A percentile compares a stretch with the other conserved stretches of the same genome.
Conservation (phyloP, 2,113 vertebrate species). For the Ochotona curzoniae region DNA sequence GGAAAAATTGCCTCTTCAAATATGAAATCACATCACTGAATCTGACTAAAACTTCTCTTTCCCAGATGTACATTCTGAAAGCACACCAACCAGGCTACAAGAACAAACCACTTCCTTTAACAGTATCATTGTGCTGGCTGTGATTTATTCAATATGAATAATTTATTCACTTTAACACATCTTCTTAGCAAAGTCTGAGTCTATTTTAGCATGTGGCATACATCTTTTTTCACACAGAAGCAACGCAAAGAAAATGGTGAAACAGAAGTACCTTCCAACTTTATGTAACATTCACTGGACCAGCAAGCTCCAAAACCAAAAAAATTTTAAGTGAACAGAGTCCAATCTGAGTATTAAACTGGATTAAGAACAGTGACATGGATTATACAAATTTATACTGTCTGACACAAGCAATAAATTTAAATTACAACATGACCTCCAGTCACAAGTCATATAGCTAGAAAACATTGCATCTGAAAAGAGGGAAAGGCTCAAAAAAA, state of each 20-base stretch:
- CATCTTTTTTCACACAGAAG: background rate
- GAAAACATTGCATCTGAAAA: background rate
- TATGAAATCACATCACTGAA: constrained; percentile 67
- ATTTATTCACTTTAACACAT: constrained; percentile 41
- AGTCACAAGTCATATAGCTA: background rate
- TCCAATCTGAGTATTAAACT: background rate
- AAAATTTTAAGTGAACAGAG: constrained; percentile 8
- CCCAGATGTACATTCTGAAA: constrained; percentile 48
- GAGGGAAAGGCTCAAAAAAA: background rate
- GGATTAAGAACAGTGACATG: background rate
- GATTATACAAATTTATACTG: background rate
- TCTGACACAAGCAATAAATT: constrained; percentile 19
- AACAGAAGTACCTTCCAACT: background rate
- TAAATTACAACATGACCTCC: constrained; percentile 18
- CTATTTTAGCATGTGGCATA: background rate
- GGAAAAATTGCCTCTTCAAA: constrained; percentile 73
- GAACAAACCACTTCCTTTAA: constrained; percentile 61
- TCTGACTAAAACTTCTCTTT: constrained; percentile 65
- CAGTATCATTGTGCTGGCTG: background rate
- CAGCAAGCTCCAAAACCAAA: constrained; percentile 15
- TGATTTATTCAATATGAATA: constrained; percentile 46
- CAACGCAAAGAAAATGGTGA: background rate
- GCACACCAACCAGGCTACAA: background rate
- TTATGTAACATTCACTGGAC: background rate
- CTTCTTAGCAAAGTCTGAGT: background rate